These are phyloP conservation scores for Schrankia costaestrigalis DNA, from an alignment of 2,888 invertebrate species.

Conservation along the genomic window DNA sequence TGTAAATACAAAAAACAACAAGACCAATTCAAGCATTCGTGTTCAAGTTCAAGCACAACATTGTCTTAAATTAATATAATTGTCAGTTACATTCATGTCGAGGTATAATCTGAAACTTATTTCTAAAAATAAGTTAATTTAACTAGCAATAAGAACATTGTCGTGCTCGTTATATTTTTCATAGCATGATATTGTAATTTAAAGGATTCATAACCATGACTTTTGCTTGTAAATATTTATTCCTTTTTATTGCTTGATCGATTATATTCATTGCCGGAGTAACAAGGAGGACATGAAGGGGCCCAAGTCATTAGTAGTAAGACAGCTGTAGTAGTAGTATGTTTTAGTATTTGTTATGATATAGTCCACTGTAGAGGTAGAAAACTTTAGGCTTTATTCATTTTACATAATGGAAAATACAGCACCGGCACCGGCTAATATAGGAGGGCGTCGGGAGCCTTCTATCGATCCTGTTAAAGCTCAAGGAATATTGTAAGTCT, in stretches of 20 bases:
- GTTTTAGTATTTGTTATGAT: constrained; percentile 1
- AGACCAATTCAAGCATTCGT: too few relatives aligned
- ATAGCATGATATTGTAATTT: constrained; percentile 22
- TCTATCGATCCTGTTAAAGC: constrained; percentile 69
- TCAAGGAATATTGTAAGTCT: constrained; percentile 67
- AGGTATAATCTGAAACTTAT: too few relatives aligned
- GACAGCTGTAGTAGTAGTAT: constrained; percentile 1
- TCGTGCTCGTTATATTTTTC: constrained; percentile 3
- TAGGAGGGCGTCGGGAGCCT: constrained; percentile 56
- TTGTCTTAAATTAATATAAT: too few relatives aligned
- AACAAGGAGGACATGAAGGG: constrained; percentile 23
- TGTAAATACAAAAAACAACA: too few relatives aligned
- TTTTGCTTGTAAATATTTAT: constrained; percentile 25
- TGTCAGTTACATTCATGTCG: too few relatives aligned
- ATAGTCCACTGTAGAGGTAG: background rate
- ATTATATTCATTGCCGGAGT: constrained; percentile 28
- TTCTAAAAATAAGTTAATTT: too few relatives aligned
- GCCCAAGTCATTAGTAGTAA: constrained; percentile 13
- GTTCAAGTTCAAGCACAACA: too few relatives aligned
- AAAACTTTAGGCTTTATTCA: background rate
- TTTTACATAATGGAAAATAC: constrained; percentile 50
- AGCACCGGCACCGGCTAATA: constrained; percentile 42
- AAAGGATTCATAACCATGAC: constrained; percentile 30
- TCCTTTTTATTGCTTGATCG: constrained; percentile 34
- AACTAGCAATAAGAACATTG: too few relatives aligned